A percentile compares a stretch with the other conserved stretches of the same genome.
Evolutionary conservation across 2,888 invertebrate genomes (phyloP).

Genomic region (Leptarthrus brevirostris): DNA sequence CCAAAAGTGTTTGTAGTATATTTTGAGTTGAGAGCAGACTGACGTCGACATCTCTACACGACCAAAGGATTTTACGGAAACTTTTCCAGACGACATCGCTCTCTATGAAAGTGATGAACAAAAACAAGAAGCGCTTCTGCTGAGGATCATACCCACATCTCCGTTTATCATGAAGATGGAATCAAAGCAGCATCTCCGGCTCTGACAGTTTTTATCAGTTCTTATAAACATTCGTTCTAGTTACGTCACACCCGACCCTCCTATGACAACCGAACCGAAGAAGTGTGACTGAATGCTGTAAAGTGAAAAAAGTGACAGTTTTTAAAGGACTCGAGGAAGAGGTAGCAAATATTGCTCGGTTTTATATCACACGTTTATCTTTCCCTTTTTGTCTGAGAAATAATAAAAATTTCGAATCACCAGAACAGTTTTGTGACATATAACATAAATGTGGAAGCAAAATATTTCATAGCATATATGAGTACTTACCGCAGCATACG

Average conservation of each 20-base stretch:
- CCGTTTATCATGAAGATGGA: conserved; percentile 14
- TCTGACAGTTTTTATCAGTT: conserved; percentile 33
- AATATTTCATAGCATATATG: too few species aligned
- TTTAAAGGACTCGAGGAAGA: conserved; percentile 18
- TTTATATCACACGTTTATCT: not conserved
- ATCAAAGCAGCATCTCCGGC: conserved; percentile 4
- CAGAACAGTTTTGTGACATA: conserved; percentile 20
- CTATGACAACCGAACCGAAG: too few species aligned
- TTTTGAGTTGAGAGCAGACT: too few species aligned
- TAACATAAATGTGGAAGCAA: not conserved
- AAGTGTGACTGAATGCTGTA: conserved; percentile 2
- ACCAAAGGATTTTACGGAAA: not conserved
- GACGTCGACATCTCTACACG: not conserved
- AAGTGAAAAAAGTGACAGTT: conserved; percentile 14
- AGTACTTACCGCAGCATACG: too few species aligned
- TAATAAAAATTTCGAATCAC: conserved; percentile 13
- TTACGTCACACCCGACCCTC: too few species aligned
- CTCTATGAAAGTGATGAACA: not conserved
- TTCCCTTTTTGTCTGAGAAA: not conserved
- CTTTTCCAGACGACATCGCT: too few species aligned
- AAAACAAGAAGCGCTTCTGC: too few species aligned
- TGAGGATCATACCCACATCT: too few species aligned
- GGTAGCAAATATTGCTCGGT: conserved; percentile 15
- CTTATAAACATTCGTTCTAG: not conserved
- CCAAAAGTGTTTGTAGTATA: too few species aligned